Percentiles rank a stretch among this genome's conserved stretches.
Conservation (phyloP, 2,113 vertebrate genomes). For the Lagopus muta region DNA sequence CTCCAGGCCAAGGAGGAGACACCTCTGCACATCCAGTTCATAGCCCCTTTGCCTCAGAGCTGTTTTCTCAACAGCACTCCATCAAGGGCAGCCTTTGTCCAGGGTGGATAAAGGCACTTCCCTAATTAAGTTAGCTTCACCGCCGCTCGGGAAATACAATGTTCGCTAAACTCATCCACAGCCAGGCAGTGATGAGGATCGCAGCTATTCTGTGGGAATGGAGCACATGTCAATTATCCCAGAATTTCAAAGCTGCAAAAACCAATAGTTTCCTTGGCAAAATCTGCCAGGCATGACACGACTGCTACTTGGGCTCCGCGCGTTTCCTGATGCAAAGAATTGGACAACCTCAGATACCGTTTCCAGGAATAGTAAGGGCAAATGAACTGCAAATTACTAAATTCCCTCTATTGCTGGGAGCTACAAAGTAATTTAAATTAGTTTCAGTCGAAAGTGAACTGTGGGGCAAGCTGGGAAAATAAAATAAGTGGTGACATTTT, state of each 20-base stretch:
- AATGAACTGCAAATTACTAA: slow-evolving; percentile 67
- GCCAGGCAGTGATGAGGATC: not conserved
- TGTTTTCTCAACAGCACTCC: slow-evolving; percentile 13
- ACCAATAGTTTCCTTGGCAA: slow-evolving; percentile 60
- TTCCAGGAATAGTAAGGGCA: slow-evolving; percentile 56
- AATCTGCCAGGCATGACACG: slow-evolving; percentile 62
- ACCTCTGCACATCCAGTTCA: not conserved
- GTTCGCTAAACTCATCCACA: slow-evolving; percentile 39
- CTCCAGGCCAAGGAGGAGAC: not conserved
- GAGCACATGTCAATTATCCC: slow-evolving; percentile 38
- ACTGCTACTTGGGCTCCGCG: not conserved
- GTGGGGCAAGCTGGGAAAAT: slow-evolving; percentile 58
- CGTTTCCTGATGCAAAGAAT: slow-evolving; percentile 37
- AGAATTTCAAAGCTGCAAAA: slow-evolving; percentile 59
- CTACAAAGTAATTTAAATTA: slow-evolving; percentile 69
- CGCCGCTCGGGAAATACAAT: slow-evolving; percentile 45
- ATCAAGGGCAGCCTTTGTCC: slow-evolving; percentile 42
- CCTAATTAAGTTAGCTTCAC: slow-evolving; percentile 60
- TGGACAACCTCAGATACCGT: slow-evolving; percentile 43
- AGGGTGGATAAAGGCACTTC: slow-evolving; percentile 54
- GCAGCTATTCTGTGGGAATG: slow-evolving; percentile 45
- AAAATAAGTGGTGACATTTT: slow-evolving; percentile 58
- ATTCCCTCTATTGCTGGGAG: slow-evolving; percentile 67
- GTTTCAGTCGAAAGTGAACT: slow-evolving; percentile 53
- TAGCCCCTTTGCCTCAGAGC: not conserved